Evolutionary conservation across 2,113 vertebrate genomes (phyloP), one percentile per base, ranked within the genome.

Genomic region (Uropsilus gracilis): DNA sequence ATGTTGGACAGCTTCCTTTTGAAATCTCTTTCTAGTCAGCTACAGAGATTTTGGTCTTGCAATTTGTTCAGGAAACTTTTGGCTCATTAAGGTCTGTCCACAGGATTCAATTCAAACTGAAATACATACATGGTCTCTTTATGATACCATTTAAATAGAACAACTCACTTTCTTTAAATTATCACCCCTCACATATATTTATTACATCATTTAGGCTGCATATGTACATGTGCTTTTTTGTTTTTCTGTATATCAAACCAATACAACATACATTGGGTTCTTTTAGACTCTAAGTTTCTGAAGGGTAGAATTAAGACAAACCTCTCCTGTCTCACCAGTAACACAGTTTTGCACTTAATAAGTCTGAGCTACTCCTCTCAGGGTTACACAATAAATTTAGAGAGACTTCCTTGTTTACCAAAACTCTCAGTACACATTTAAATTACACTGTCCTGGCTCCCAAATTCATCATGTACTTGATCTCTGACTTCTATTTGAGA

Each of bases 391-490:
- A 63, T 76, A 39, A 42, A 34, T 93, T 75, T 66, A 55, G 64
- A 59, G 6, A 73, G 71, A 75, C 34, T 64, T 53, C 87, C 24
- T 34, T 61, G 39, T 91, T 96, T 86, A 72, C 61, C n/a, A 55
- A 26, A 71, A 84, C 37, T 73, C 59, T 83, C 90, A 30, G 12
- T 24, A 87, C 14, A 88, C 20, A 8, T 85, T 90, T 30, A 72
- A 66, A 72, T 66, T 28, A 39, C 16, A 16, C 81, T 90, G 71
- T 73, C 68, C 32, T 72, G n/a, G 37, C 90, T 95, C 39, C 59
- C 63, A 85, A 69, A 92, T 68, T 39, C 48, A 76, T 94, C 89
- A 91, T 53, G 95, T 90, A 61, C 22, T 48, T 87, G 92, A 86
- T 90, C 72, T 81, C 71, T 95, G 85, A 84, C 85, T 91, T 94